Conservation (phyloP, 1,140 invertebrate genomes). For the Temnothorax curvispinosus region DNA sequence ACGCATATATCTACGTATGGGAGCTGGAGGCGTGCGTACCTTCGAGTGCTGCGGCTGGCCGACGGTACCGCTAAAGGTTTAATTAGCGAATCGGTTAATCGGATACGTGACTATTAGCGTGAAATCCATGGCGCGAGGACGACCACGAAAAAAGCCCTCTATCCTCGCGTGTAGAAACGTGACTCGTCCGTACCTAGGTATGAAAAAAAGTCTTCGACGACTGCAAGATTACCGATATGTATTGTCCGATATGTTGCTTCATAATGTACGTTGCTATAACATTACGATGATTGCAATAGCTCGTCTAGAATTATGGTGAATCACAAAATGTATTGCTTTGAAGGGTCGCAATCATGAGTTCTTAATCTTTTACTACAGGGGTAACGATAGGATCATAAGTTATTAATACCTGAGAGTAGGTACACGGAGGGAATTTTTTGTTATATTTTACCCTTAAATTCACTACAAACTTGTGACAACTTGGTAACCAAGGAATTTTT, state of each 20-base stretch:
- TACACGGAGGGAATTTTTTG: no score
- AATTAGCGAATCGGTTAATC: slow-evolving; percentile 77
- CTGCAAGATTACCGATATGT: slow-evolving; percentile 11
- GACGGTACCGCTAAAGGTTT: slow-evolving; percentile 74
- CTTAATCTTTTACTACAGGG: slow-evolving; percentile 6
- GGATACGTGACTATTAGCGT: slow-evolving; percentile 74
- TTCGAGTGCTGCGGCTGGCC: slow-evolving; percentile 70
- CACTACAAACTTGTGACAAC: no score
- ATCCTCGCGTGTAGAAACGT: slow-evolving; percentile 17
- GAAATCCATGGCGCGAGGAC: slow-evolving; percentile 64
- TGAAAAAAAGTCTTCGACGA: slow-evolving; percentile 19
- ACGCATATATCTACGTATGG: slow-evolving; percentile 41
- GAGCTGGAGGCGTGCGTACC: slow-evolving; percentile 69
- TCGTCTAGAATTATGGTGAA: not conserved
- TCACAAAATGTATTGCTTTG: not conserved
- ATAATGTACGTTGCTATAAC: not conserved
- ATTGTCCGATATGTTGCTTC: not conserved
- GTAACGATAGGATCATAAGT: not conserved
- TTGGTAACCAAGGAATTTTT: no score
- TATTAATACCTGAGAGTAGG: not conserved
- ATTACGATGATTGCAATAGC: not conserved
- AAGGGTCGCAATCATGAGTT: not conserved
- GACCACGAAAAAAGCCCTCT: slow-evolving; percentile 19
- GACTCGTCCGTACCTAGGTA: slow-evolving; percentile 23
- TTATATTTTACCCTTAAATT: no score